phyloP scores from a whole-genome alignment of 2,888 invertebrate genomes.

The Campoletis raptor region DNA sequence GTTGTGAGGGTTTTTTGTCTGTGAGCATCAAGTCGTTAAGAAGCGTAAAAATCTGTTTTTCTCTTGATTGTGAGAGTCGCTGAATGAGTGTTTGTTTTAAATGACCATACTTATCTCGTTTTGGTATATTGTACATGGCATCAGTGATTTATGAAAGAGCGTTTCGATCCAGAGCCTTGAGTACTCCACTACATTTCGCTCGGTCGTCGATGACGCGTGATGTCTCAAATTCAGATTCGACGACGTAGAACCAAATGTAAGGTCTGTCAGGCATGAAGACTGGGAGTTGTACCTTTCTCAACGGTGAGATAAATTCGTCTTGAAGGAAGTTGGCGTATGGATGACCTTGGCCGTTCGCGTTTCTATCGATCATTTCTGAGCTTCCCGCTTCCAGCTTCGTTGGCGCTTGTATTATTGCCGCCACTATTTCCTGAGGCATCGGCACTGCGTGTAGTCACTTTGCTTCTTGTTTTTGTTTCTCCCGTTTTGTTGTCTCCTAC shows the following conservation, averaged over 20 bases:
- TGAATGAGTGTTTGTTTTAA: background rate
- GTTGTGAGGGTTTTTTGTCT: conserved; percentile 7
- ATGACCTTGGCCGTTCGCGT: too few relatives aligned
- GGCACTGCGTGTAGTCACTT: too few relatives aligned
- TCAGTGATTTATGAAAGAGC: background rate
- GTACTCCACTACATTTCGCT: background rate
- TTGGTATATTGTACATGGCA: background rate
- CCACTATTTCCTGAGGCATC: too few relatives aligned
- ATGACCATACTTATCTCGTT: background rate
- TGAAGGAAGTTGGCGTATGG: too few relatives aligned
- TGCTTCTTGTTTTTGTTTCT: too few relatives aligned
- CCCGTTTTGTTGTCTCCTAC: too few relatives aligned
- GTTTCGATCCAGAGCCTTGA: background rate
- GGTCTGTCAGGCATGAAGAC: background rate
- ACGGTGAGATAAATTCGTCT: background rate
- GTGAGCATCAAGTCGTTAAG: background rate
- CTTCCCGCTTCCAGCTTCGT: too few relatives aligned
- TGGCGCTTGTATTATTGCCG: too few relatives aligned
- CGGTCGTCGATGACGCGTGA: background rate
- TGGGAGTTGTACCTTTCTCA: background rate
- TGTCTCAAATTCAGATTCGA: background rate
- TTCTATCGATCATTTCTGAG: too few relatives aligned
- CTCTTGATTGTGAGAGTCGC: background rate
- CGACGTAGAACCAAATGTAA: conserved; percentile 6
- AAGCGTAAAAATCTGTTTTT: background rate